Evolutionary conservation across 2,797 vertebrate species (phyloP).

Genomic region (Crocidura indochinensis): DNA sequence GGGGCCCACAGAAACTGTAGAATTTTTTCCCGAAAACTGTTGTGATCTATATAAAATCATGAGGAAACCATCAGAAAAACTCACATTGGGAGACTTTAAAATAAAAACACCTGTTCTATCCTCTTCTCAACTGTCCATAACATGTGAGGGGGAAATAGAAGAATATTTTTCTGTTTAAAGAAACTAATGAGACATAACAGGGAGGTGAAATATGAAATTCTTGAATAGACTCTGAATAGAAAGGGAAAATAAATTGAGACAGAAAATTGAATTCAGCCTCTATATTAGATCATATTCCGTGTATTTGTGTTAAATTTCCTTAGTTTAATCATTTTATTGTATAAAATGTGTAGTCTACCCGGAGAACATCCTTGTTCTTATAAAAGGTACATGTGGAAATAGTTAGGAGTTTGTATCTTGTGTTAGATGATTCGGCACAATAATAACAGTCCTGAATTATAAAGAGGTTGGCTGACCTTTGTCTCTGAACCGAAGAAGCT

Average conservation of each 20-base stretch:
- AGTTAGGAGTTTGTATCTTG: not conserved
- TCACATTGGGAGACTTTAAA: not conserved
- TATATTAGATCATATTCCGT: not conserved
- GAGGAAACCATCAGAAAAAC: not conserved
- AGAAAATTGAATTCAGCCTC: not conserved
- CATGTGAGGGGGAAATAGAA: not conserved
- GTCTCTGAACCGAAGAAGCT: not conserved
- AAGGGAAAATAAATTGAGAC: not conserved
- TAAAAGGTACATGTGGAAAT: conserved; percentile 41
- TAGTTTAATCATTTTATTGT: not conserved
- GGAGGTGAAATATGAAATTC: not conserved
- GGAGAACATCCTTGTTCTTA: not conserved
- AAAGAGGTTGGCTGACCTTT: not conserved
- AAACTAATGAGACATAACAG: not conserved
- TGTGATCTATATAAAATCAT: not conserved
- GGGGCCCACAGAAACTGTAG: not conserved
- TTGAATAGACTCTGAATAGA: not conserved
- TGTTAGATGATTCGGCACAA: not conserved
- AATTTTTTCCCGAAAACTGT: not conserved
- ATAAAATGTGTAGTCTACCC: not conserved
- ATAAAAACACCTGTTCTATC: not conserved
- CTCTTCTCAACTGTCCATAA: not conserved
- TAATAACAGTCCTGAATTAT: not conserved
- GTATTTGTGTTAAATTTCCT: not conserved
- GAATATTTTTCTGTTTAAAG: not conserved